Evolutionary conservation across 2,797 vertebrate genomes (phyloP), one percentile per base, ranked within the genome.

Genomic region (Vespertilio murinus): DNA sequence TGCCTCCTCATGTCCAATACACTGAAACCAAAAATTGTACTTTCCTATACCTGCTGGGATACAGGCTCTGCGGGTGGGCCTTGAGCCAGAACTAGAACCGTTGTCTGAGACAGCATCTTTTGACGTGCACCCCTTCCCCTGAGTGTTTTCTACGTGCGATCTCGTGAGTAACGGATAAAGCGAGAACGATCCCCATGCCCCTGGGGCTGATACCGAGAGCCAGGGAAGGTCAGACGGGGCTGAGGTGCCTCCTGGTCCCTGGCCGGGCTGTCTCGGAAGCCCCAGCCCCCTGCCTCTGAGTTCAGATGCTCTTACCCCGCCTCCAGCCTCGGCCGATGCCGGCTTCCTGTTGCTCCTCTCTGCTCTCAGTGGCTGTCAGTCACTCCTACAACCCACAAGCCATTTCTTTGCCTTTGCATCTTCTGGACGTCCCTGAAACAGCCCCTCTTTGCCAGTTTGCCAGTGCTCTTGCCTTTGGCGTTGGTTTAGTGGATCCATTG

Each of bases 361-460:
- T 88, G 56, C 61, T 84, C 75, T 96, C 47, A 7, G 49, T 0
- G 14, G 25, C 47, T 82, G 74, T 64, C 45, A 40, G 3, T 85
- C 42, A 90, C 49, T 79, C 81, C 74, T 42, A 38, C 12, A 40
- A 77, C 28, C 54, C 73, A 22, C 0, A 23, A 10, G 25, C 35
- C 56, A 28, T 94, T 84, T 38, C 86, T 92, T 92, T 94, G 42
- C 69, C 35, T 89, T 87, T 47, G 52, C 40, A 9, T 90, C 65
- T 96, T 88, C 61, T 49, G 59, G 65, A 90, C 90, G 59, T 47
- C 93, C 92, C 83, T 91, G 59, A n/a, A 89, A 78, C 33, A 78
- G 64, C 45, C 73, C 45, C 69, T 69, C 42, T 52, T 88, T 90
- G 75, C 83, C 74, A 47, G 1, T 81, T 69, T 64, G 61, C 67